Conservation (phyloP, 2,797 vertebrate species). For the Erpetoichthys calabaricus region DNA sequence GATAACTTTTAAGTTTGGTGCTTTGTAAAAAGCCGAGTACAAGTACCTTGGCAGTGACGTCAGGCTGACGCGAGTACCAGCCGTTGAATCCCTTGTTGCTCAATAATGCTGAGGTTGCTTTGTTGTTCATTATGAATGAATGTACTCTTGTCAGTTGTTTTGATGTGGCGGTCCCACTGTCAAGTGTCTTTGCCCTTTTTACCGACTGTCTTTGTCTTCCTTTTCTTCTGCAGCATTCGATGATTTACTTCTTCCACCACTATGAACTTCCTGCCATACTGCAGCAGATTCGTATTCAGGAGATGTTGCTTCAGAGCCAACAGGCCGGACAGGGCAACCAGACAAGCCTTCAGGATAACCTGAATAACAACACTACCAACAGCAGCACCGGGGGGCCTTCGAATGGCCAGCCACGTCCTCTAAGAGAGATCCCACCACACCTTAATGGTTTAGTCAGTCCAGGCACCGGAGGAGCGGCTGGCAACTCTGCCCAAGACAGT, state of each 20-base stretch:
- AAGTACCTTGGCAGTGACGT: too few species aligned
- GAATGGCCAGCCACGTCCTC: slow-evolving; percentile 12
- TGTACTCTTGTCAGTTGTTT: background rate
- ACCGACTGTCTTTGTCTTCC: background rate
- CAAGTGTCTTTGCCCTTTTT: background rate
- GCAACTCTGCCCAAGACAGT: slow-evolving; percentile 10
- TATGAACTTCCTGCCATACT: slow-evolving; percentile 91
- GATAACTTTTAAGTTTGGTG: too few species aligned
- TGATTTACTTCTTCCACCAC: slow-evolving; percentile 98
- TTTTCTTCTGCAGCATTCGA: slow-evolving; percentile 64
- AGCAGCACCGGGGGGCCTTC: background rate
- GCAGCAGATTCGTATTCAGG: slow-evolving; percentile 91
- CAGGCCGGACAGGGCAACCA: slow-evolving; percentile 73
- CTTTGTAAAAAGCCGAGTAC: too few species aligned
- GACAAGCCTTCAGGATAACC: slow-evolving; percentile 78
- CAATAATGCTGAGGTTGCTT: too few species aligned
- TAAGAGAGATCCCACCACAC: slow-evolving; percentile 17
- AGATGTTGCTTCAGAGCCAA: slow-evolving; percentile 87
- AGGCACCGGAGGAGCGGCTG: slow-evolving; percentile 17
- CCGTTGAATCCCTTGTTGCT: too few species aligned
- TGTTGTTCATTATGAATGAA: background rate
- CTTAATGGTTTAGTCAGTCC: slow-evolving; percentile 13
- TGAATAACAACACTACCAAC: slow-evolving; percentile 71
- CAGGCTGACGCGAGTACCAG: too few species aligned
- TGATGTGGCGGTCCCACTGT: background rate